Percentiles rank a stretch among this genome's conserved stretches.
Evolutionary conservation across 2,113 vertebrate species (phyloP).

Genomic region (Psephotus haematonotus): DNA sequence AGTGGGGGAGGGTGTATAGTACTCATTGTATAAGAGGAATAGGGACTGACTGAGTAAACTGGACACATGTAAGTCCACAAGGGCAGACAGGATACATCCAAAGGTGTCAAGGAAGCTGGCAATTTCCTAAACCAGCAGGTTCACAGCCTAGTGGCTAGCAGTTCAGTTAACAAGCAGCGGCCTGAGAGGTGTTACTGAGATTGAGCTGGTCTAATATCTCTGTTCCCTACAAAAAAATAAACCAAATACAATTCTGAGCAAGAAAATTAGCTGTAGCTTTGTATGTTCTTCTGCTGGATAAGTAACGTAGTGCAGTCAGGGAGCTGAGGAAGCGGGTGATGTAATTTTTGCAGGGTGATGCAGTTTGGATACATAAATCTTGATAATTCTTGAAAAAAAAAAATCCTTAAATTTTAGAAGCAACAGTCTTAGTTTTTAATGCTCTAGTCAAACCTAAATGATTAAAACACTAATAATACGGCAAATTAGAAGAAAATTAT

Average conservation of each 20-base stretch:
- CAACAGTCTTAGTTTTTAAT: not conserved
- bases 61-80: not conserved
- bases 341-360: not conserved
- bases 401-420: not conserved
- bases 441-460: not conserved
- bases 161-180: not conserved
- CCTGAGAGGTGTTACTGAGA: not conserved
- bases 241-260: not conserved
- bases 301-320: not conserved
- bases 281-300: not conserved
- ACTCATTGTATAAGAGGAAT: accelerated
- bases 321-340: not conserved
- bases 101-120: not conserved
- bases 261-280: not conserved
- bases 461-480: not conserved
- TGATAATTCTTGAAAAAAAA: not conserved
- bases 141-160: not conserved
- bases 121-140: not conserved
- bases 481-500: not conserved
- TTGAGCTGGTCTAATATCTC: not conserved
- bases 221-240: not conserved
- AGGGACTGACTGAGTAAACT: not conserved
- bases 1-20: not conserved
- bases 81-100: not conserved
- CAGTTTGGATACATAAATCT: not conserved